Evolutionary conservation across 2,888 invertebrate species (phyloP).

Genomic region (Melinaea marsaeus): DNA sequence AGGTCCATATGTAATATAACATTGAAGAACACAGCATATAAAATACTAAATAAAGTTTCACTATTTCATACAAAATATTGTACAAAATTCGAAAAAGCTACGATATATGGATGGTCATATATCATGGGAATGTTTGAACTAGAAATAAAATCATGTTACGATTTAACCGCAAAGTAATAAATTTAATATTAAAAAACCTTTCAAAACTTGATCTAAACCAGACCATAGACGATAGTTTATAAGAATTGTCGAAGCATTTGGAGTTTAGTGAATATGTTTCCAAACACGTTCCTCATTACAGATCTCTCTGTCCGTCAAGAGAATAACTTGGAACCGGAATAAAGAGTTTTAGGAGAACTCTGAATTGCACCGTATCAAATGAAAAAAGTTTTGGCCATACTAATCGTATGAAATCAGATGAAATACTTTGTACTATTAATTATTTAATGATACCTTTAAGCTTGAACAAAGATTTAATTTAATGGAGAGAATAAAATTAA

Average conservation of each 20-base stretch:
- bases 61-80: slow-evolving; percentile 9
- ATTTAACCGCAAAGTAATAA: too few relatives aligned
- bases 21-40: not conserved
- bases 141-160: too few relatives aligned
- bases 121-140: slow-evolving; percentile 12
- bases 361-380: slow-evolving; percentile 3
- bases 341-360: slow-evolving; percentile 9
- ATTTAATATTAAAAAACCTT: too few relatives aligned
- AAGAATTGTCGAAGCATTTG: not conserved
- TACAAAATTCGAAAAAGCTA: slow-evolving; percentile 1
- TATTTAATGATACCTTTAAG: not conserved
- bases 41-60: slow-evolving; percentile 5
- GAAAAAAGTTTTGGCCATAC: slow-evolving; percentile 7
- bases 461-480: not conserved
- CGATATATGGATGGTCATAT: slow-evolving; percentile 12
- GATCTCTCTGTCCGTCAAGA: slow-evolving; percentile 10
- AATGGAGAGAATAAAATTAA: not conserved
- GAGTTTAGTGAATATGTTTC: slow-evolving; percentile 1
- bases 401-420: not conserved
- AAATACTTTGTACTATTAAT: not conserved
- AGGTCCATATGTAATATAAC: too few relatives aligned
- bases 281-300: slow-evolving; percentile 16
- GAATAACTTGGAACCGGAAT: slow-evolving; percentile 15
- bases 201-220: too few relatives aligned
- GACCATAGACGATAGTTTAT: not conserved